phyloP scores from a whole-genome alignment of 2,113 vertebrate genomes.

The Peucedramus taeniatus region DNA sequence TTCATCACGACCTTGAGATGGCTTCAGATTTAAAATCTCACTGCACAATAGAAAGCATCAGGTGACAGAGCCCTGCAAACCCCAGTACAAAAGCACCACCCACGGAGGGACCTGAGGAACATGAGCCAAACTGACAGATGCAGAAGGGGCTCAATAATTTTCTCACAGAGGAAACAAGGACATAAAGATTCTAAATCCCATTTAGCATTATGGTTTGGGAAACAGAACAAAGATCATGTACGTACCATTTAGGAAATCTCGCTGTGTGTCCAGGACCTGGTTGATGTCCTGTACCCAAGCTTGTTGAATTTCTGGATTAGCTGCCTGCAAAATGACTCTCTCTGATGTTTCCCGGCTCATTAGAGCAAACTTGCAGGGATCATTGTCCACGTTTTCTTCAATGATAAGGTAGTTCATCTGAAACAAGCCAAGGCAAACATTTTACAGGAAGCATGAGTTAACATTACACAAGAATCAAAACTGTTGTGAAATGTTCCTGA shows the following conservation, averaged over 20 bases:
- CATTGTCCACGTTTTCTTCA: slow-evolving; percentile 88
- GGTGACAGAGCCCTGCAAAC: neutral
- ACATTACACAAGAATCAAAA: neutral
- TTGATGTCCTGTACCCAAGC: slow-evolving; percentile 92
- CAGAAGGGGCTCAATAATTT: neutral
- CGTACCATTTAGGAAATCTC: slow-evolving; percentile 91
- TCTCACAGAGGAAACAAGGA: neutral
- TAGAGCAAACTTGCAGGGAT: slow-evolving; percentile 93
- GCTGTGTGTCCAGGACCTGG: slow-evolving; percentile 90
- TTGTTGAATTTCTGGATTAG: slow-evolving; percentile 92
- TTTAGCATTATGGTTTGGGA: neutral
- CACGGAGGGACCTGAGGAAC: neutral
- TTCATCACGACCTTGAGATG: neutral
- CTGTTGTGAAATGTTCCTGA: neutral
- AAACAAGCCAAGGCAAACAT: neutral
- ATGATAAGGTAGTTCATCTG: slow-evolving; percentile 91
- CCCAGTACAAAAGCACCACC: neutral
- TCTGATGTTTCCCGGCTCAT: slow-evolving; percentile 88
- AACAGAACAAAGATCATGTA: neutral
- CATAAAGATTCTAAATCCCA: neutral
- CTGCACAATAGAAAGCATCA: neutral
- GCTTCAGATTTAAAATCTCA: neutral
- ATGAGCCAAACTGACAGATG: neutral
- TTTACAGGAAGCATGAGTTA: neutral
- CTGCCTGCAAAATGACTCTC: slow-evolving; percentile 89